Conservation (phyloP, 2,888 invertebrate species). For the Colletes collaris region DNA sequence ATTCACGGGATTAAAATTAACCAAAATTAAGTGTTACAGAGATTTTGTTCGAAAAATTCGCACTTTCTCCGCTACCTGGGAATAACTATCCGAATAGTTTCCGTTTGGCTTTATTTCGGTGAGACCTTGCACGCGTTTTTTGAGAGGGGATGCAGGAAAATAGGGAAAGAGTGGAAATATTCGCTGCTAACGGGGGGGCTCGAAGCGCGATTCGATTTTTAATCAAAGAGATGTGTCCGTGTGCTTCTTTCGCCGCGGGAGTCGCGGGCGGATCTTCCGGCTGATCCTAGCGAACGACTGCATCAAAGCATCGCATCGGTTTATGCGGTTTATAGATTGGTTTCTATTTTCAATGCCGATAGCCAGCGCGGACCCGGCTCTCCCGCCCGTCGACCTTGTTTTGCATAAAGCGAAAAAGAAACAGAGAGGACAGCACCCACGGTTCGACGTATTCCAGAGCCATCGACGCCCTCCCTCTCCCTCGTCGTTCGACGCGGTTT, state of each 20-base stretch:
- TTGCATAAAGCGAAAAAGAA: constrained; percentile 46
- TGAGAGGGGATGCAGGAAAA: too few relatives aligned
- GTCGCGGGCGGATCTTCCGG: constrained; percentile 11
- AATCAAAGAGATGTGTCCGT: constrained; percentile 39
- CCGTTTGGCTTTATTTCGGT: too few relatives aligned
- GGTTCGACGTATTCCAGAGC: constrained; percentile 12
- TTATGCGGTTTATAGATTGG: constrained; percentile 46
- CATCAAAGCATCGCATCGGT: constrained; percentile 47
- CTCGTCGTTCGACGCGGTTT: background rate
- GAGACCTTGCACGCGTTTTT: too few relatives aligned
- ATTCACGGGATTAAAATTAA: too few relatives aligned
- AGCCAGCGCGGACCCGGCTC: background rate
- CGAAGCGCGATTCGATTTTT: constrained; percentile 36
- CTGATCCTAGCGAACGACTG: constrained; percentile 34
- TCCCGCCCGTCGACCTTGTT: constrained; percentile 16
- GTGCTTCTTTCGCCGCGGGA: constrained; percentile 7
- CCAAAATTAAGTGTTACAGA: too few relatives aligned
- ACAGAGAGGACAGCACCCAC: background rate
- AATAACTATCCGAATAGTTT: too few relatives aligned
- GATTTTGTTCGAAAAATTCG: too few relatives aligned
- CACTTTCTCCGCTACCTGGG: too few relatives aligned
- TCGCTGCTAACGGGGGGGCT: constrained; percentile 7
- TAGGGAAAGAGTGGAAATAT: background rate
- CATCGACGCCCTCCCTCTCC: background rate
- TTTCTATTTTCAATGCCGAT: constrained; percentile 42